Conservation (phyloP, 2,888 invertebrate species). For the Lymantria dispar region DNA sequence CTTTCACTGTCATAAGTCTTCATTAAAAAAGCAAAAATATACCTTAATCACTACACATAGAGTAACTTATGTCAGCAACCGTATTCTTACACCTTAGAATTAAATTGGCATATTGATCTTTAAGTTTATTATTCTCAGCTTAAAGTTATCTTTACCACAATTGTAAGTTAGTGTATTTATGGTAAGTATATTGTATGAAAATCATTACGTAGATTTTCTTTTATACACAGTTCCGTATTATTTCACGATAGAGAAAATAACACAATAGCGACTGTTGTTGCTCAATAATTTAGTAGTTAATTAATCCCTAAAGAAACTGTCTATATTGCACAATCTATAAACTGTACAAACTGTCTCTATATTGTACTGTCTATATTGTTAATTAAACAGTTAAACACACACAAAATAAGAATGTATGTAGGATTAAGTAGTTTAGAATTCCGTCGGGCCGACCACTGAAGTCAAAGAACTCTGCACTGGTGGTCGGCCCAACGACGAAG, state of each 20-base stretch:
- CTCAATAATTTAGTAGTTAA: too few species aligned
- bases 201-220: conserved; percentile 15
- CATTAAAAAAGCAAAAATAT: conserved; percentile 34
- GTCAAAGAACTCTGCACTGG: too few species aligned
- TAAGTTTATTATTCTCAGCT: background rate
- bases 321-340: too few species aligned
- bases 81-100: conserved; percentile 23
- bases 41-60: conserved; percentile 30
- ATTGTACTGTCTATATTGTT: too few species aligned
- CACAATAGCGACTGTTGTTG: too few species aligned
- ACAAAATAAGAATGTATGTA: too few species aligned
- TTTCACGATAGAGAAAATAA: conserved; percentile 10
- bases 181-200: conserved; percentile 4
- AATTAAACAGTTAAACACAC: too few species aligned
- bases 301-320: too few species aligned
- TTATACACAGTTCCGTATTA: conserved; percentile 34
- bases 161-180: conserved; percentile 15
- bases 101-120: conserved; percentile 19
- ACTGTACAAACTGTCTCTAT: too few species aligned
- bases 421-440: too few species aligned
- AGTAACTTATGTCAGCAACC: conserved; percentile 1
- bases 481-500: too few species aligned
- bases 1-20: conserved; percentile 62
- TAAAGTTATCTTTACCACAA: conserved; percentile 13
- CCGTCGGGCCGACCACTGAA: too few species aligned